These are phyloP conservation scores for Eciton burchellii DNA, from an alignment of 1,140 invertebrate species.

Conservation along the genomic window DNA sequence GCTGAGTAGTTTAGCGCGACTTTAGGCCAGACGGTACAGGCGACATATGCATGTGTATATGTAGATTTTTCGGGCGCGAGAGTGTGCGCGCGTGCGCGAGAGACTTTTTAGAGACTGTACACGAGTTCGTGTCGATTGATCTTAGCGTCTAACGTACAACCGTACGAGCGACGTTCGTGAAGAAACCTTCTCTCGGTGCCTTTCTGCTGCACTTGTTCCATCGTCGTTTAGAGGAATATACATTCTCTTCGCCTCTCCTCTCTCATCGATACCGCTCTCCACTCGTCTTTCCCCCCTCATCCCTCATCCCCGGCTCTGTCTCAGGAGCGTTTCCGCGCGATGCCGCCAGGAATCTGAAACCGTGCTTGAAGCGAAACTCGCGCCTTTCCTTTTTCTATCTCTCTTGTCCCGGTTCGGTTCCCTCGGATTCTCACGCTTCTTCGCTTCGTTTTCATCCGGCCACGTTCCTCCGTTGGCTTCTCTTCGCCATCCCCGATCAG, in stretches of 20 bases:
- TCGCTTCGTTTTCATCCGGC: not conserved
- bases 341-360: constrained; percentile 8
- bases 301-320: not conserved
- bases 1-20: constrained; percentile 51
- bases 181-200: constrained; percentile 78
- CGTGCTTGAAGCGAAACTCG: not conserved
- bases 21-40: constrained; percentile 33
- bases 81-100: not conserved
- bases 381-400: not conserved
- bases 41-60: constrained; percentile 9
- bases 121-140: constrained; percentile 52
- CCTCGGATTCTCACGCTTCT: not conserved
- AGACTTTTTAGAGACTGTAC: constrained; percentile 61
- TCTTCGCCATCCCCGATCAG: not conserved
- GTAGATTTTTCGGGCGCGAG: not conserved
- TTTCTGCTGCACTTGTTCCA: constrained; percentile 77
- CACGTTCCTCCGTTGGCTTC: not conserved
- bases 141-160: constrained; percentile 59
- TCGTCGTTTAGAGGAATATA: constrained; percentile 64
- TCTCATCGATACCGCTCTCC: constrained; percentile 18
- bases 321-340: constrained; percentile 47
- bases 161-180: constrained; percentile 50
- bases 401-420: not conserved
- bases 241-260: constrained; percentile 24
- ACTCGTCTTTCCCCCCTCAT: constrained; percentile 21